Conservation (phyloP, 2,888 invertebrate genomes). For the Brachynemurus nebulosus region DNA sequence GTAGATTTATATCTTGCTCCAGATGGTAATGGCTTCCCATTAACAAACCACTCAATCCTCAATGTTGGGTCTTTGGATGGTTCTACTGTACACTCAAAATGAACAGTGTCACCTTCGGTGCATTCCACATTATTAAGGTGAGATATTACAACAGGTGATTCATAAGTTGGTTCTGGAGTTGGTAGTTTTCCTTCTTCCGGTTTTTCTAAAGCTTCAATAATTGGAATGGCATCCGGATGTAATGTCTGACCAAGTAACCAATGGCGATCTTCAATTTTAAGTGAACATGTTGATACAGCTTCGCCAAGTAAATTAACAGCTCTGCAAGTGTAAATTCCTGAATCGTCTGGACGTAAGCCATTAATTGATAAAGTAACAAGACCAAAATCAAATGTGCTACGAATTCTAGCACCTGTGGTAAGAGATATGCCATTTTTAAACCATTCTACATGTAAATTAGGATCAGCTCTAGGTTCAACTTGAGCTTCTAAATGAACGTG, state of each 20-base stretch:
- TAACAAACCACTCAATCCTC: slow-evolving; percentile 88
- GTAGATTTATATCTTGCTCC: slow-evolving; percentile 85
- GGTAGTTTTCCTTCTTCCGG: slow-evolving; percentile 53
- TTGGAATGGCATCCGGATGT: slow-evolving; percentile 78
- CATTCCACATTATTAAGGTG: slow-evolving; percentile 85
- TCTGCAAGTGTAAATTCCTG: slow-evolving; percentile 90
- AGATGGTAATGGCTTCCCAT: slow-evolving; percentile 76
- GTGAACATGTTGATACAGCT: slow-evolving; percentile 81
- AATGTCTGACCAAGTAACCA: slow-evolving; percentile 78
- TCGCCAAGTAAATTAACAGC: slow-evolving; percentile 88
- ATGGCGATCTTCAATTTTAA: slow-evolving; percentile 79
- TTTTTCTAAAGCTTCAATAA: slow-evolving; percentile 74
- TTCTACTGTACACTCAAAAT: slow-evolving; percentile 85
- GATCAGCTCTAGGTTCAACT: slow-evolving; percentile 81
- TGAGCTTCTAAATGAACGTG: slow-evolving; percentile 79
- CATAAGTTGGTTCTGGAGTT: slow-evolving; percentile 62
- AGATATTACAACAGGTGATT: slow-evolving; percentile 77
- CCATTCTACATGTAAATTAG: slow-evolving; percentile 79
- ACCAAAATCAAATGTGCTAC: slow-evolving; percentile 94
- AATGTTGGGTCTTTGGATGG: slow-evolving; percentile 85
- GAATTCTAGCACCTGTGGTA: slow-evolving; percentile 76
- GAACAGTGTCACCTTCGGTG: slow-evolving; percentile 74
- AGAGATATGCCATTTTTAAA: slow-evolving; percentile 80
- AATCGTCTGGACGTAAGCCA: slow-evolving; percentile 76
- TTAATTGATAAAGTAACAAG: slow-evolving; percentile 85